Percentiles rank a stretch among this genome's conserved stretches.
phyloP scores from a whole-genome alignment of 2,113 vertebrate species.

The Clarias magur region DNA sequence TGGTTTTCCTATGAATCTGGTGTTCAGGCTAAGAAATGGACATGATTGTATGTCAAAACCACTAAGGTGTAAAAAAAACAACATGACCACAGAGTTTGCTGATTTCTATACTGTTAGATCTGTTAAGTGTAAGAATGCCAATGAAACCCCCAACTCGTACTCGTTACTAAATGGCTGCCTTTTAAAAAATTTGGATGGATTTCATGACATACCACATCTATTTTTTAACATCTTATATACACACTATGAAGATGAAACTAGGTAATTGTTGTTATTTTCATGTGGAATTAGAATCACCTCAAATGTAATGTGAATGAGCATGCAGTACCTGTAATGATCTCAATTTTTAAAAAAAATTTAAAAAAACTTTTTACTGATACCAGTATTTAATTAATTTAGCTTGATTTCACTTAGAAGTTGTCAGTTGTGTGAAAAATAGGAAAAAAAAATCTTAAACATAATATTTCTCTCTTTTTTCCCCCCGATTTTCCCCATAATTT shows the following conservation, averaged over 20 bases:
- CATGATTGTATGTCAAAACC: not conserved
- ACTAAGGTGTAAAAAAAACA: not conserved
- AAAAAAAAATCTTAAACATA: not conserved
- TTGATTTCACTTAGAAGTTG: not conserved
- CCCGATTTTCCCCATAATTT: too few species aligned
- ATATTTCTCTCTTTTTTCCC: too few species aligned
- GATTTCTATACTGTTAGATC: too few species aligned
- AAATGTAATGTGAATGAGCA: not conserved
- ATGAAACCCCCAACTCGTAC: not conserved
- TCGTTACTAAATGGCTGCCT: not conserved
- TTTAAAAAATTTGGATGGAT: not conserved
- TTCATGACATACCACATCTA: not conserved
- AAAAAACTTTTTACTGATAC: not conserved
- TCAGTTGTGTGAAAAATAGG: not conserved
- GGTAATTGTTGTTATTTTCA: not conserved
- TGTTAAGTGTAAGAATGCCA: not conserved
- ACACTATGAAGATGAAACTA: not conserved
- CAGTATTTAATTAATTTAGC: not conserved
- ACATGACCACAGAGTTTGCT: not conserved
- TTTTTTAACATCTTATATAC: not conserved
- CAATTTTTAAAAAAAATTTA: not conserved
- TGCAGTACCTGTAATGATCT: not conserved
- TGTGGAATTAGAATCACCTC: not conserved
- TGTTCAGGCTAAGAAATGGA: not conserved
- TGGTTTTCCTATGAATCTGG: not conserved